Percentiles rank a stretch among this genome's conserved stretches.
Conservation (phyloP, 2,888 invertebrate genomes). For the Spisula solida region DNA sequence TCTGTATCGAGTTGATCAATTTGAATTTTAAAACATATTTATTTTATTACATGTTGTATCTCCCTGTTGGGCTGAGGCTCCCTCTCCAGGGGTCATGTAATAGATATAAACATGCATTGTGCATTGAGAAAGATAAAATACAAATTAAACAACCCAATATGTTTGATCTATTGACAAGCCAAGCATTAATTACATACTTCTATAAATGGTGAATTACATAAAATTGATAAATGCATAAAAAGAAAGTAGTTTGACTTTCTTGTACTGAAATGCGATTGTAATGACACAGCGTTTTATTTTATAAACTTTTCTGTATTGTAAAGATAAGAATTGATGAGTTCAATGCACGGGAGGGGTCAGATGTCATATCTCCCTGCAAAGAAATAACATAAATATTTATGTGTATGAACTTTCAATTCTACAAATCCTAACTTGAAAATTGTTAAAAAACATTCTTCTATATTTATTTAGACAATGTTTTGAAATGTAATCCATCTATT, state of each 20-base stretch:
- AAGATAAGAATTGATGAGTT: slow-evolving; percentile 46
- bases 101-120: not conserved
- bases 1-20: not conserved
- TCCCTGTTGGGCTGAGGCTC: not conserved
- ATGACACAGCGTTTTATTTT: slow-evolving; percentile 42
- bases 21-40: not conserved
- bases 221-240: slow-evolving; percentile 2
- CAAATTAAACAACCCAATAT: slow-evolving; percentile 17
- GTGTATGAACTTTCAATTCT: not conserved
- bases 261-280: slow-evolving; percentile 33
- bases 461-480: not conserved
- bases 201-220: not conserved
- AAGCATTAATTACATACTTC: not conserved
- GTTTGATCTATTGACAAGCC: not conserved
- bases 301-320: slow-evolving; percentile 11
- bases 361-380: slow-evolving; percentile 36
- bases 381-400: slow-evolving; percentile 18
- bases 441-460: not conserved
- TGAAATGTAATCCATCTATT: not conserved
- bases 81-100: not conserved
- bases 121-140: slow-evolving; percentile 10
- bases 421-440: not conserved
- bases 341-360: slow-evolving; percentile 31
- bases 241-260: slow-evolving; percentile 42
- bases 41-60: not conserved